These are phyloP conservation scores for Ophion slaviceki DNA, from an alignment of 2,888 invertebrate species.

Conservation along the genomic window DNA sequence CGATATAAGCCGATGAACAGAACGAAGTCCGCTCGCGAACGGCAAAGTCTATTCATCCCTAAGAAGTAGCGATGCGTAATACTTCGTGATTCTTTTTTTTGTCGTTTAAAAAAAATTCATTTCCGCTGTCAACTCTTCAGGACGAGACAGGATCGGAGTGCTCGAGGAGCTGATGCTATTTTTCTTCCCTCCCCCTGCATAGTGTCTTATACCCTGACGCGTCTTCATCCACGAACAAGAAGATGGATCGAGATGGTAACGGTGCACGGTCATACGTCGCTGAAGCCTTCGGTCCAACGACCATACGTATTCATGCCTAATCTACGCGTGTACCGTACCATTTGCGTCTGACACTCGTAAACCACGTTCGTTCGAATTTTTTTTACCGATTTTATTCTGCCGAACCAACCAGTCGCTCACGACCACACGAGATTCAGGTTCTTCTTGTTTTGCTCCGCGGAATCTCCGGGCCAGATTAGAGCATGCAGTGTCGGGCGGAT, in stretches of 20 bases:
- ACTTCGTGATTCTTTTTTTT: slow-evolving; percentile 1
- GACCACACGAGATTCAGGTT: neutral
- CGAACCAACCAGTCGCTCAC: neutral
- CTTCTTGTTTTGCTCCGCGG: neutral
- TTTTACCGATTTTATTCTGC: slow-evolving; percentile 6
- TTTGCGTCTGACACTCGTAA: slow-evolving; percentile 43
- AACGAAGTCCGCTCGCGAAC: slow-evolving; percentile 4
- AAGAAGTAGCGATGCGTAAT: slow-evolving; percentile 56
- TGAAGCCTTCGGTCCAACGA: slow-evolving; percentile 41
- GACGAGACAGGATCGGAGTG: neutral
- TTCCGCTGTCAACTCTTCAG: neutral
- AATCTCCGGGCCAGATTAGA: too few species aligned
- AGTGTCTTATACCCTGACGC: neutral
- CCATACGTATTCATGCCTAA: slow-evolving; percentile 15
- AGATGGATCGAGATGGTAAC: slow-evolving; percentile 63
- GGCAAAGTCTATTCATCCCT: slow-evolving; percentile 40
- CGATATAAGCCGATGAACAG: slow-evolving; percentile 46
- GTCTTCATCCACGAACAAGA: slow-evolving; percentile 9
- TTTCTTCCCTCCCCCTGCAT: neutral
- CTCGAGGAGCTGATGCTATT: neutral
- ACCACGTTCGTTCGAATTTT: slow-evolving; percentile 20
- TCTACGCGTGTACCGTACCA: slow-evolving; percentile 22
- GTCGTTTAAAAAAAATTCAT: neutral
- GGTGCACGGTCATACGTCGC: slow-evolving; percentile 65
- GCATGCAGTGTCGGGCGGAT: too few species aligned